Percentiles rank a stretch among this genome's conserved stretches.
Conservation (phyloP, 2,113 vertebrate species). For the Mormyrus iriodes region DNA sequence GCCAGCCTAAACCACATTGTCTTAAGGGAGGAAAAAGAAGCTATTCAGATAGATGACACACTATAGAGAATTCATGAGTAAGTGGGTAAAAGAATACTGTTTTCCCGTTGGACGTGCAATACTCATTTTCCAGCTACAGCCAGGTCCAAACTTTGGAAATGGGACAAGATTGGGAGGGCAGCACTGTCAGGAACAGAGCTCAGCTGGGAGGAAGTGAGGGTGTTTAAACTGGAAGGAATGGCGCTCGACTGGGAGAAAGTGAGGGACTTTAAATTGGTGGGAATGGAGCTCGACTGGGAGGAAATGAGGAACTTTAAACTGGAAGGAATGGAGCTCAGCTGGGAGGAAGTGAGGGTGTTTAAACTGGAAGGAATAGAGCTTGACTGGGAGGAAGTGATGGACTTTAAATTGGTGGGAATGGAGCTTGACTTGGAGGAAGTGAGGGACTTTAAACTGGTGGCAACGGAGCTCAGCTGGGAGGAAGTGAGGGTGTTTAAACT, state of each 20-base stretch:
- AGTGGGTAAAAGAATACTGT: background rate
- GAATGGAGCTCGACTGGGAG: background rate
- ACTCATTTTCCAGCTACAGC: background rate
- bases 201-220: background rate
- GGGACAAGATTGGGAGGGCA: background rate
- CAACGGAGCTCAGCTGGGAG: background rate
- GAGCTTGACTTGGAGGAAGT: background rate
- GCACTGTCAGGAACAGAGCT: background rate
- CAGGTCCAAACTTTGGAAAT: background rate
- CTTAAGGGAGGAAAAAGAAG: slow-evolving; percentile 17
- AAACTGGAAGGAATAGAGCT: background rate
- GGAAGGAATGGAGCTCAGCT: background rate
- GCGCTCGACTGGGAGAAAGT: background rate
- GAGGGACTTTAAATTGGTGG: background rate
- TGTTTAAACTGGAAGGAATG: background rate
- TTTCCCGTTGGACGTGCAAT: background rate
- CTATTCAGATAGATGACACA: slow-evolving; percentile 47
- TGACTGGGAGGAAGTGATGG: too few relatives aligned
- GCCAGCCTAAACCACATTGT: slow-evolving; percentile 18
- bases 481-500: background rate
- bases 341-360: background rate
- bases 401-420: background rate
- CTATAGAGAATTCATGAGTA: background rate
- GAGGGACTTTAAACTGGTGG: background rate
- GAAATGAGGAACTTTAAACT: background rate